Evolutionary conservation across 2,888 invertebrate genomes (phyloP), one percentile per base, ranked within the genome.

Genomic region (Acronicta leporina): DNA sequence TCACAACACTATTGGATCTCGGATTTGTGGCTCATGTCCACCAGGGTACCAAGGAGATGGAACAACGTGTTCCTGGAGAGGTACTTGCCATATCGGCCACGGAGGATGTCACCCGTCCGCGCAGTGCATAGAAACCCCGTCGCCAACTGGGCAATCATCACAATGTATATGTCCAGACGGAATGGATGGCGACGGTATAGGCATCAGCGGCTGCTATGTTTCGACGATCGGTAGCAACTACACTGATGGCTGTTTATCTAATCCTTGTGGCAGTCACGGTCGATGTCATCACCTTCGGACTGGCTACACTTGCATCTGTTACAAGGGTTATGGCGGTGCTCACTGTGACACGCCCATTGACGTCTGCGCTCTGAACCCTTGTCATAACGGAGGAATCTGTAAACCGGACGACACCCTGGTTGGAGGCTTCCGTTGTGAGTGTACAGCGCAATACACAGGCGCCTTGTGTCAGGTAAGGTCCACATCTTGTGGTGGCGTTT

Each of bases 61-160:
- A 2, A 88, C 95, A 0, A 95, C 92, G 0, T 99, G 99, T 83
- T 91, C 91, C 0, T 97, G 95, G 89, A 95, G 95, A 70, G 96
- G 96, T 27, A 90, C 95, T 6, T 98, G 98, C 82, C 94, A 92
- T 44, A 91, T 96, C n/a, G 96, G 97, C 83, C 97, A 97, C 81
- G 98, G 98, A 9, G 98, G 98, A 1, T 99, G 99, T 82, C 97
- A 98, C 92, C 96, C 96, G 0, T 88, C 95, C 9, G 99, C 99
- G 0, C 95, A 93, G 40, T 99, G 99, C 82, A 86, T 95, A 25
- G 96, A 97, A 80, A 96, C 96, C 84, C 92, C 96, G 55, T 95
- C 81, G 77, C 94, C 90, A 33, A 92, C 95, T 48, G 92, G 94
- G 56, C 92, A 94, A 40, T 94, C 94, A 48, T 95, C 96, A 0